Evolutionary conservation across 2,888 invertebrate genomes (phyloP), one percentile per base, ranked within the genome.

Genomic region (Drosophila aldrichi): DNA sequence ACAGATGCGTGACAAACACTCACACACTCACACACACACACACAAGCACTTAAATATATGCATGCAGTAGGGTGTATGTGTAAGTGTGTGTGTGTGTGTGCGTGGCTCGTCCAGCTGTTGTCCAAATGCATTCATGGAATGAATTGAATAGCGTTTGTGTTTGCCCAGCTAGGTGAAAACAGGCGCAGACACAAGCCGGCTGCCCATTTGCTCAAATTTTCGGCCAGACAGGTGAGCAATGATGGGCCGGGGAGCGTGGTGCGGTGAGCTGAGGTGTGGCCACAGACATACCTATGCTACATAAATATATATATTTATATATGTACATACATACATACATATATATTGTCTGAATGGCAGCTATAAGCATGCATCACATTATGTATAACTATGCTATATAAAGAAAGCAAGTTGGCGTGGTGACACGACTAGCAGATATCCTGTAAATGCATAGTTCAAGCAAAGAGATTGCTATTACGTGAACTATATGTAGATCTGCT

Each of bases 131-230:
- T 85, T 70, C 88, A 77, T 82, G 71, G 64, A 79, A 85, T 77
- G 82, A 88, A 82, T 88, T 85, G 74, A 82, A 83, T 78, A 70
- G 77, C 85, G 63, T 85, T 82, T 85, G 80, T 82, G 80, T 88
- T 88, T 83, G 86, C 70, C 74, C 88, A 85, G 72, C 80, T 79
- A 88, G 80, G 82, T 82, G 82, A 82, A 88, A 85, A 88, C 79
- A 84, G 69, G 64, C 63, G 58, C 67, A 68, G 77, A 73, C 73
- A 70, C 44, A 71, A 51, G 14, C 61, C 51, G 25, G 52, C 41
- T 69, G 59, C 22, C 25, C 51, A 61, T 65, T 59, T 58, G 52
- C 20, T 41, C 38, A 22, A 69, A 41, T 64, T 74, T 61, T 55
- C 14, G 58, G 49, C 51, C 79, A 66, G 63, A 73, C 74, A 68